Conservation (phyloP, 2,113 vertebrate genomes). For the Phaethornis superciliosus region DNA sequence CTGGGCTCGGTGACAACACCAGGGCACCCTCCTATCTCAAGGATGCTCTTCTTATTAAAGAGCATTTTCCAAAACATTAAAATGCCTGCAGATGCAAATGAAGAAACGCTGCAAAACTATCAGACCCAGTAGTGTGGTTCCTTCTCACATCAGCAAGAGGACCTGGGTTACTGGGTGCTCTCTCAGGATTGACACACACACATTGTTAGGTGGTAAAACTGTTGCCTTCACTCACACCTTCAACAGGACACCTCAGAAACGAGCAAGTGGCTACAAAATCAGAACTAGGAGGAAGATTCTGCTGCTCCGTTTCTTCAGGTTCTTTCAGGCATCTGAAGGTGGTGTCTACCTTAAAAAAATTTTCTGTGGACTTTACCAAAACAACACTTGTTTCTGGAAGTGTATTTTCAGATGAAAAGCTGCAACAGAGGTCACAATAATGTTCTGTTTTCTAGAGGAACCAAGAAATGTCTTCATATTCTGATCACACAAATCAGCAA, state of each 20-base stretch:
- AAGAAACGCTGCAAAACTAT: not conserved
- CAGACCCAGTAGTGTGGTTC: not conserved
- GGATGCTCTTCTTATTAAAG: not conserved
- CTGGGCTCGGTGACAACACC: not conserved
- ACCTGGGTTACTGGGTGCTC: rapidly evolving
- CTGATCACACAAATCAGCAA: not conserved
- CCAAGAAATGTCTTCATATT: not conserved
- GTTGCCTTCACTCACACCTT: not conserved
- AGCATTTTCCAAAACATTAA: not conserved
- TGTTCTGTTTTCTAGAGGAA: not conserved
- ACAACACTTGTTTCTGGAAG: not conserved
- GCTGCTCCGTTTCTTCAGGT: not conserved
- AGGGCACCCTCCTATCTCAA: not conserved
- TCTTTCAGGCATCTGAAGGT: not conserved
- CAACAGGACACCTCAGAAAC: not conserved
- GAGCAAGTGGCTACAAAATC: not conserved
- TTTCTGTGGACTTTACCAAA: not conserved
- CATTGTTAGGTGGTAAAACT: not conserved
- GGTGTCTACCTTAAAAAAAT: not conserved
- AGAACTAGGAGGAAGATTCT: not conserved
- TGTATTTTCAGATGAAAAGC: not conserved
- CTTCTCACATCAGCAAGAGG: not conserved
- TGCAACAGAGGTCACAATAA: not conserved
- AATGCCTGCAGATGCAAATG: not conserved
- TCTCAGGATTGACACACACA: rapidly evolving